Base-by-base conservation (phyloP, 2,113 vertebrate genomes). In the Rousettus leschenaultii region DNA sequence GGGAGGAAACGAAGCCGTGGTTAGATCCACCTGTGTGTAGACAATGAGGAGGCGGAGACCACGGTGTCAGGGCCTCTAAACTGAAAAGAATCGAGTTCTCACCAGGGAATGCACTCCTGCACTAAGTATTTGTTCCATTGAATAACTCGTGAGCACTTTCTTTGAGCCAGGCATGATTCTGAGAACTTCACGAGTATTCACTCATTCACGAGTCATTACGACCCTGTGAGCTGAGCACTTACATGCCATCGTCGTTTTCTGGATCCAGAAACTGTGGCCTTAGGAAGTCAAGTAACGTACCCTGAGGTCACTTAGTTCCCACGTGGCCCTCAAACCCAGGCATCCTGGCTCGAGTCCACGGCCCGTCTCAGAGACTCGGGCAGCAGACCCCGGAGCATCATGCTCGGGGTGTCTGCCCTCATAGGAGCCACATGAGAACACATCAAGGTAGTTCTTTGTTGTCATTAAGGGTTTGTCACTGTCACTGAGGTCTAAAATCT, bases 361-460 rank as follows among this genome's bases (percentile, higher is more conserved):
- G 45, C 5, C 0, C 68, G 71, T 87, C 88, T 33, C 5, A 2
- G 22, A 45, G 22, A 55, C 59, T 24, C 75, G 15, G n/a, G 28
- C 3, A 40, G 48, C 59, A 65, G 65, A 40, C 5, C 15, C 1
- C 2, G 7, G 65, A 70, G 0, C 5, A 3, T 14, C 5, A 4
- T 19, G 30, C 19, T 59, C 45, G 22, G 65, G 33, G 15, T 12
- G 35, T 6, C 18, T 45, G 28, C 33, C 63, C 84, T 89, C 48
- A 11, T 0, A 40, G 40, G 4, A 18, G 18, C 21, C 70, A 26
- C 4, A 4, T 40, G 48, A 40, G n/a, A 28, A 83, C 19, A 15
- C 38, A 26, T 7, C 10, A 0, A 15, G 19, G 43, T 13, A 40
- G 9, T 28, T 16, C 43, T 22, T 18, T 12, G 33, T 11, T 73